phyloP scores from a whole-genome alignment of 2,797 vertebrate species.

The Coreius guichenoti region DNA sequence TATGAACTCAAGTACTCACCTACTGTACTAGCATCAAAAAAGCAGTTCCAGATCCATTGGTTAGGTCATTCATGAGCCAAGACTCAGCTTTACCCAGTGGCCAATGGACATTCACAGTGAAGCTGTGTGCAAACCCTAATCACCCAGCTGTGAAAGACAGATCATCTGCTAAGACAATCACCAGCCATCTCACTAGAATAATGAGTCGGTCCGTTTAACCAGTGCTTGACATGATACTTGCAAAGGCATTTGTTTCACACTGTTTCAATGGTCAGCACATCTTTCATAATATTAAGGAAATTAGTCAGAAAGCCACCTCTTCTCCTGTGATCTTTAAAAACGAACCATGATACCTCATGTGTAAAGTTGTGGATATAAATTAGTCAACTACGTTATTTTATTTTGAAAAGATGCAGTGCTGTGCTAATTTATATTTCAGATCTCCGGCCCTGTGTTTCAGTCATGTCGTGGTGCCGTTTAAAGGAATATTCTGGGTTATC shows the following conservation, averaged over 20 bases:
- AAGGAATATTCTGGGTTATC: slow-evolving; percentile 21
- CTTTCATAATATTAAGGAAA: slow-evolving; percentile 11
- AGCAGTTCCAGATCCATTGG: background rate
- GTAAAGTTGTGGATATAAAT: background rate
- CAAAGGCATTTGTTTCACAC: background rate
- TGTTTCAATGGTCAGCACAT: slow-evolving; percentile 19
- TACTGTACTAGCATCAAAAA: background rate
- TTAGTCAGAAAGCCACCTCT: slow-evolving; percentile 4
- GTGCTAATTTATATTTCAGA: background rate
- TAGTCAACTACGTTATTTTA: slow-evolving; percentile 4
- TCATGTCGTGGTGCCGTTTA: background rate
- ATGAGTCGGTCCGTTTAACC: slow-evolving; percentile 13
- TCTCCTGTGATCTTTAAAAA: slow-evolving; percentile 39
- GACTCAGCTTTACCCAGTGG: background rate
- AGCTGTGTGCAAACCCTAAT: slow-evolving; percentile 15
- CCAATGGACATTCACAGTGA: background rate
- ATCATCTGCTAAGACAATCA: slow-evolving; percentile 73
- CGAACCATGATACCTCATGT: slow-evolving; percentile 57
- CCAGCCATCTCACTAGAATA: slow-evolving; percentile 33
- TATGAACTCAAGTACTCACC: background rate
- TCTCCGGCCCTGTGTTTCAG: background rate
- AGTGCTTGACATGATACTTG: background rate
- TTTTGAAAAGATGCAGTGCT: slow-evolving; percentile 2
- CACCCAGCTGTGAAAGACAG: slow-evolving; percentile 47
- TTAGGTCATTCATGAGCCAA: slow-evolving; percentile 4